Percentiles rank a stretch among this genome's conserved stretches.
These are phyloP conservation scores for Myiothlypis chrysogaster DNA, from an alignment of 2,797 vertebrate genomes.

Conservation along the genomic window DNA sequence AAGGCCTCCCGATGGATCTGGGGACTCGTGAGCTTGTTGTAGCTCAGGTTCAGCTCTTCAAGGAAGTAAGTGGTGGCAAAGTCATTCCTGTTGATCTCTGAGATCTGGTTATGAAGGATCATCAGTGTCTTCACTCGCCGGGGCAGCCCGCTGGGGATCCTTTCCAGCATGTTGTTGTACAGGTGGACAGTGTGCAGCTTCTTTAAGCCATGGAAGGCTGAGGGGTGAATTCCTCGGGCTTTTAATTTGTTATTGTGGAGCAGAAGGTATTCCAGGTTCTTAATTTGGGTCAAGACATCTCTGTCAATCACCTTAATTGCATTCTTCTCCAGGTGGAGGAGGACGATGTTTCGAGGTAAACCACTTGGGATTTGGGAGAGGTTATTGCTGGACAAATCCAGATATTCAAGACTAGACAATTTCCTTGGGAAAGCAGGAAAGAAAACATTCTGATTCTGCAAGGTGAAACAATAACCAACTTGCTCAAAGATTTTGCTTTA, in stretches of 20 bases:
- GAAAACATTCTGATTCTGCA: conserved; percentile 31
- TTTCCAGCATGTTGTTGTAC: conserved; percentile 94
- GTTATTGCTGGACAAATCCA: conserved; percentile 97
- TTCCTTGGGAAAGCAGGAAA: conserved; percentile 72
- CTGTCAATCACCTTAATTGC: conserved; percentile 83
- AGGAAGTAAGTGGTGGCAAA: conserved; percentile 88
- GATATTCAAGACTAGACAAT: conserved; percentile 89
- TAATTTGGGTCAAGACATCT: conserved; percentile 85
- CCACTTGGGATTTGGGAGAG: conserved; percentile 88
- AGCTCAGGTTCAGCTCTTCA: conserved; percentile 95
- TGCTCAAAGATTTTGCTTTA: neutral
- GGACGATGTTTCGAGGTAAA: conserved; percentile 89
- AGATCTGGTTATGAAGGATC: conserved; percentile 92
- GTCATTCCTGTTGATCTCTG: conserved; percentile 90
- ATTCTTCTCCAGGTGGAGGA: conserved; percentile 96
- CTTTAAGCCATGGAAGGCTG: conserved; percentile 94
- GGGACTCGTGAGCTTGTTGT: conserved; percentile 89
- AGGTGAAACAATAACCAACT: neutral
- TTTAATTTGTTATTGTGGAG: conserved; percentile 95
- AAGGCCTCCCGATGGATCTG: conserved; percentile 90
- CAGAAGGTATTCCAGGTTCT: conserved; percentile 92
- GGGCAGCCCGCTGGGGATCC: conserved; percentile 89
- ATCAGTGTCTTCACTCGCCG: conserved; percentile 93
- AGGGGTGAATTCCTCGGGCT: conserved; percentile 86
- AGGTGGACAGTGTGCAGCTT: conserved; percentile 95